Evolutionary conservation across 2,888 invertebrate genomes (phyloP).

Genomic region (Brenthis ino): DNA sequence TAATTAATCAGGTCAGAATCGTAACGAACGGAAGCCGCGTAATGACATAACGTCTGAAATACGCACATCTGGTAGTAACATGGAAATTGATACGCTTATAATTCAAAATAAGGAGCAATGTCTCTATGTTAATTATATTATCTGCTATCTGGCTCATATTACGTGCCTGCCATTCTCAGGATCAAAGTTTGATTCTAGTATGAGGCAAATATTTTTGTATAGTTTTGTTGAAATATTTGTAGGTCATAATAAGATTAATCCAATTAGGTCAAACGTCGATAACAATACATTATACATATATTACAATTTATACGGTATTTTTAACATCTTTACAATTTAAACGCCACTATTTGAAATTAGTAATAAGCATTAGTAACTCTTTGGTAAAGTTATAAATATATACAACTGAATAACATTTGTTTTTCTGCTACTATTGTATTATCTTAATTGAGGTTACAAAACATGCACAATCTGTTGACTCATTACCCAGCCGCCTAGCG

Average conservation of each 20-base stretch:
- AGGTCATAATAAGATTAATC: too few relatives aligned
- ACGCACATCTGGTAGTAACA: constrained; percentile 26
- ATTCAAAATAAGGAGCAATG: constrained; percentile 11
- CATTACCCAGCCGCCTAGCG: constrained; percentile 33
- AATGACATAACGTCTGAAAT: constrained; percentile 17
- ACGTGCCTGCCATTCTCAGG: not conserved
- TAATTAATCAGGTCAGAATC: constrained; percentile 29
- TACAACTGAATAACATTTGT: constrained; percentile 3
- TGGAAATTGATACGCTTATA: constrained; percentile 23
- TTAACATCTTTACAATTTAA: too few relatives aligned
- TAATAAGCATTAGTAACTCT: too few relatives aligned
- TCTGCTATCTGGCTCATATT: constrained; percentile 1
- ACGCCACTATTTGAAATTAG: too few relatives aligned
- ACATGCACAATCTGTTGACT: constrained; percentile 28
- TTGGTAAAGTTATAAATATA: not conserved
- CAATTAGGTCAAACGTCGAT: too few relatives aligned
- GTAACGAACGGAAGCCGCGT: constrained; percentile 25
- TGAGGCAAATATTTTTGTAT: too few relatives aligned
- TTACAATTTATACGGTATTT: too few relatives aligned
- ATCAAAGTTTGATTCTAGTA: too few relatives aligned
- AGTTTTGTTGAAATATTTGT: too few relatives aligned
- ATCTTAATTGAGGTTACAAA: constrained; percentile 18
- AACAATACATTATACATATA: too few relatives aligned
- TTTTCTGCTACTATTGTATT: constrained; percentile 15
- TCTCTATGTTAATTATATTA: constrained; percentile 3